phyloP scores from a whole-genome alignment of 2,797 vertebrate genomes.

The Rhinoraja longicauda region DNA sequence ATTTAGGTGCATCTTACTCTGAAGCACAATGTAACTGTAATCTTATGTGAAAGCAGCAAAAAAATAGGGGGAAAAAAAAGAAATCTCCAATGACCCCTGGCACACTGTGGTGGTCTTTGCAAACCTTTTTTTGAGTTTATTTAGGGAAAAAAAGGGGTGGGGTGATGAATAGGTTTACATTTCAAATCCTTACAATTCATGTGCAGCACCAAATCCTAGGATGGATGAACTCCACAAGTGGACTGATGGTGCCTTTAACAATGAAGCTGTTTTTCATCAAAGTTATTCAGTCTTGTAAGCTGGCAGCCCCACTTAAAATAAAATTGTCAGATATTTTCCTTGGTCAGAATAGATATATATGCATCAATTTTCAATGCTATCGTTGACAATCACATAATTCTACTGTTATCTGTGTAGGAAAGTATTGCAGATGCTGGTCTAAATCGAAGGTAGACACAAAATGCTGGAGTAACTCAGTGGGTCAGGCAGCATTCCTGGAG shows the following conservation, averaged over 20 bases:
- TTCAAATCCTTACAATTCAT: not conserved
- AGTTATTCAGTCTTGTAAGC: not conserved
- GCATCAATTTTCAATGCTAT: not conserved
- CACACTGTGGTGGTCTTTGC: conserved; percentile 10
- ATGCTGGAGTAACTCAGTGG: too few relatives aligned
- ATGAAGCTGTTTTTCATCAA: conserved; percentile 2
- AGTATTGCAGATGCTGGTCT: too few relatives aligned
- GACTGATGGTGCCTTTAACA: not conserved
- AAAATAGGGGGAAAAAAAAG: too few relatives aligned
- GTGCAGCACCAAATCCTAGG: not conserved
- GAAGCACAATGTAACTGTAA: conserved; percentile 45
- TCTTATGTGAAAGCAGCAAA: conserved; percentile 29
- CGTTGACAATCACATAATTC: not conserved
- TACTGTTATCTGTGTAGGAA: not conserved
- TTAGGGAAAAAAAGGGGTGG: not conserved
- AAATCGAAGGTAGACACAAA: too few relatives aligned
- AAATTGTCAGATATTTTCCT: not conserved
- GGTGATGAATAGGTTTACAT: not conserved
- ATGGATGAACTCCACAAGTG: not conserved
- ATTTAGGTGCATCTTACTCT: conserved; percentile 54
- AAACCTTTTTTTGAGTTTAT: conserved; percentile 33
- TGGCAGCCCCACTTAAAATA: not conserved
- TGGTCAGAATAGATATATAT: not conserved
- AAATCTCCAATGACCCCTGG: not conserved
- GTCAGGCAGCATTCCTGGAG: too few relatives aligned